Evolutionary conservation across 2,888 invertebrate species (phyloP), one percentile per base, ranked within the genome.

Genomic region (Lasioglossum marginatum): DNA sequence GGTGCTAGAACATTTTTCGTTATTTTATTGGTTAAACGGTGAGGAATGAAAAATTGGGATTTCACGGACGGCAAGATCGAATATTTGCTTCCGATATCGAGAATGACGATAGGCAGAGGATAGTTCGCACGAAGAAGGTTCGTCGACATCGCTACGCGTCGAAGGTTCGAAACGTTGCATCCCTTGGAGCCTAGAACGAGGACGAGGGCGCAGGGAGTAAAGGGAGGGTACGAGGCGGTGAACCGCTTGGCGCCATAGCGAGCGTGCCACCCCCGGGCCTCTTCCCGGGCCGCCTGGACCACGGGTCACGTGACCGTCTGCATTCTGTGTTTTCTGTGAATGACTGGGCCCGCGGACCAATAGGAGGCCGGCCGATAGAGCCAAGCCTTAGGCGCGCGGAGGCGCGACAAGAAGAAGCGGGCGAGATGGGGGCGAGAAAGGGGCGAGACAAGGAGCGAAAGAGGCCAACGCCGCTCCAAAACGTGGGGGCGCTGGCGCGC

Each of bases 271-370:
- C 85, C 83, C 80, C 63, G 71, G 77, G 77, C 88, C 87, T 37
- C 86, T 77, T 82, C 81, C 82, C n/a, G 81, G 83, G 52, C 76
- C 83, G 83, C 80, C 81, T 85, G 77, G 88, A 76, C 87, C 80
- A 80, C 77, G 74, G 81, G 88, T 91, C 91, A 91, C 92, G 91
- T 92, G 92, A 91, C 87, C 91, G 93, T 93, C 93, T 93, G 93
- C 92, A 93, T 93, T 94, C 92, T 93, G 92, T 91, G 92, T 92
- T 94, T 94, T 94, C 94, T 93, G 94, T 95, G 94, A 94, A 94
- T 95, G 94, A 94, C 94, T 94, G 90, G 88, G 88, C 86, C 89
- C 87, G 68, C 89, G 87, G 87, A 90, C 93, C 92, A 92, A 91
- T 91, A 91, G 89, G 86, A 85, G 87, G 68, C 27, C 77, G 78